These are phyloP conservation scores for Montipora sp. DNA, from an alignment of 64 coral and sea anemone species.

Conservation along the genomic window DNA sequence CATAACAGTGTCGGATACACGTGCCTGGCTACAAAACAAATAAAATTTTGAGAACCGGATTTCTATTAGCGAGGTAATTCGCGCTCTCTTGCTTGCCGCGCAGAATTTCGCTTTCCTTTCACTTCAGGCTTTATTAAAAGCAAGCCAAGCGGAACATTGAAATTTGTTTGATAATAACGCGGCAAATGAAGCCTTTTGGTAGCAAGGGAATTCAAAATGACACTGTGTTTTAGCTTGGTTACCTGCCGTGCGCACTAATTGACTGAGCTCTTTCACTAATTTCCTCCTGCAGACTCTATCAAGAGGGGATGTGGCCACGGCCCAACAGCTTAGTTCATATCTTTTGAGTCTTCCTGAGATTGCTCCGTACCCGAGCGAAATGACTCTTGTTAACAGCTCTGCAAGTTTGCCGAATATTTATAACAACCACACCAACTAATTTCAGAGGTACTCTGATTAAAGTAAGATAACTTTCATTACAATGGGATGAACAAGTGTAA, in stretches of 20 bases:
- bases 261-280: conserved; percentile 32
- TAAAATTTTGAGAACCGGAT: conserved; percentile 34
- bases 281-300: conserved; percentile 55
- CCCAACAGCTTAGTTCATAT: conserved; percentile 66
- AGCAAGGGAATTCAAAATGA: conserved; percentile 17
- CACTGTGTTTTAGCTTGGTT: conserved; percentile 1
- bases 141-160: conserved; percentile 26
- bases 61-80: conserved; percentile 48
- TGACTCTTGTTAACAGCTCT: conserved; percentile 13
- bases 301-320: conserved; percentile 47
- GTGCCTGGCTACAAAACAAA: conserved; percentile 42
- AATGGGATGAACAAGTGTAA: conserved; percentile 89
- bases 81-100: conserved; percentile 17
- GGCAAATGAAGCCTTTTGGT: conserved; percentile 52
- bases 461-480: conserved; percentile 81
- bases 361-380: conserved; percentile 74
- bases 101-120: conserved; percentile 25
- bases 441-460: conserved; percentile 61
- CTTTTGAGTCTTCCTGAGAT: conserved; percentile 86
- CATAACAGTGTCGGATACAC: conserved; percentile 20
- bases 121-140: conserved; percentile 51
- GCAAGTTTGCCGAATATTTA: conserved; percentile 67
- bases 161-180: conserved; percentile 57
- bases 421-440: conserved; percentile 48
- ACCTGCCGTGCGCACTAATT: conserved; percentile 55